A percentile compares a stretch with the other conserved stretches of the same genome.
phyloP scores from a whole-genome alignment of 2,888 invertebrate genomes.

The Tachina lurida region DNA sequence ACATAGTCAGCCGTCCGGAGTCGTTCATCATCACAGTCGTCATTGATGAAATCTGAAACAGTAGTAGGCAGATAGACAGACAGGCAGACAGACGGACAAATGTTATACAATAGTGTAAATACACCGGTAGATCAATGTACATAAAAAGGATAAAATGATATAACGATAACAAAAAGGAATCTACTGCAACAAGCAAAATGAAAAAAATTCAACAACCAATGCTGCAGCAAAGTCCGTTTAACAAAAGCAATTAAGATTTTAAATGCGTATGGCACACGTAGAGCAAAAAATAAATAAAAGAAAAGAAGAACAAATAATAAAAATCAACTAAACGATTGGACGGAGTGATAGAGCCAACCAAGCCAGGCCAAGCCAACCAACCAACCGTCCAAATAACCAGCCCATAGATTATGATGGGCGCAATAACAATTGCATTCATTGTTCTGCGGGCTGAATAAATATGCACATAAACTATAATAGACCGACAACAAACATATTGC shows the following conservation, averaged over 20 bases:
- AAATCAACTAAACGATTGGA: slow-evolving; percentile 49
- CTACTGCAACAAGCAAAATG: neutral
- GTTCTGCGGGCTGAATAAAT: slow-evolving; percentile 65
- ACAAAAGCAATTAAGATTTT: slow-evolving; percentile 71
- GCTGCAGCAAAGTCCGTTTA: slow-evolving; percentile 42
- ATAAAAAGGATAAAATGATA: slow-evolving; percentile 52
- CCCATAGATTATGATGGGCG: slow-evolving; percentile 13
- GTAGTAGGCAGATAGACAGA: slow-evolving; percentile 25
- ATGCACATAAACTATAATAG: slow-evolving; percentile 58
- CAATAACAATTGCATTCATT: slow-evolving; percentile 54
- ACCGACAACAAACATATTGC: slow-evolving; percentile 38
- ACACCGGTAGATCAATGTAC: slow-evolving; percentile 40
- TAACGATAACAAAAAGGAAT: slow-evolving; percentile 22
- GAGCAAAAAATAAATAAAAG: slow-evolving; percentile 9
- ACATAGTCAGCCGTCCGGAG: neutral
- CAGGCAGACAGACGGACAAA: slow-evolving; percentile 12
- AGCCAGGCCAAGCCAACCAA: neutral
- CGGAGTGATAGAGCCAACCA: slow-evolving; percentile 16
- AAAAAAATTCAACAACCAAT: slow-evolving; percentile 11
- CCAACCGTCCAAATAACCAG: slow-evolving; percentile 15
- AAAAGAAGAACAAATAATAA: slow-evolving; percentile 18
- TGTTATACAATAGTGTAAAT: slow-evolving; percentile 54
- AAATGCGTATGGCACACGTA: slow-evolving; percentile 68
- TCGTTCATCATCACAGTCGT: slow-evolving; percentile 15
- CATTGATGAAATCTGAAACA: slow-evolving; percentile 63